Conservation (phyloP, 2,888 invertebrate genomes). For the Erpobdella octoculata region DNA sequence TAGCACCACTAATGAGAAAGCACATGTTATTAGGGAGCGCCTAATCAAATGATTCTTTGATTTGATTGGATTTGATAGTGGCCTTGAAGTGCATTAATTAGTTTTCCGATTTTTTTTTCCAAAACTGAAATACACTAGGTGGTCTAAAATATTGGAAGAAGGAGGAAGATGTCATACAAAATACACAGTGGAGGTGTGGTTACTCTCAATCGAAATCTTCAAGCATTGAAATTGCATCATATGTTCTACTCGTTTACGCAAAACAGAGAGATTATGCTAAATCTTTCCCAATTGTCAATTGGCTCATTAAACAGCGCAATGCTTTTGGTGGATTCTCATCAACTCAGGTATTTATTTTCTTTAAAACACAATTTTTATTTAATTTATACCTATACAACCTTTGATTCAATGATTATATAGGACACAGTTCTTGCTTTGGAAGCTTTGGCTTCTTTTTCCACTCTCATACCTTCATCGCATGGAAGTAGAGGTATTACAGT, state of each 20-base stretch:
- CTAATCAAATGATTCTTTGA: background rate
- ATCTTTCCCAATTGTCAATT: constrained; percentile 46
- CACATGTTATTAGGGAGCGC: too few species aligned
- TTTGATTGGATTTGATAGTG: constrained; percentile 5
- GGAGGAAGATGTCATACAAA: too few species aligned
- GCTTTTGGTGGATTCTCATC: constrained; percentile 49
- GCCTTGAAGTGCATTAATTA: too few species aligned
- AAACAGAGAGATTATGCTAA: background rate
- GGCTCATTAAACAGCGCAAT: constrained; percentile 47
- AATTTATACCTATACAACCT: background rate
- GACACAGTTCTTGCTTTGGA: constrained; percentile 26
- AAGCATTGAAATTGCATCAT: constrained; percentile 50
- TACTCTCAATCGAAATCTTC: constrained; percentile 41
- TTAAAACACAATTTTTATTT: background rate
- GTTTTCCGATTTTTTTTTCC: too few species aligned
- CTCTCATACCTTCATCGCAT: background rate
- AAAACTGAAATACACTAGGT: too few species aligned
- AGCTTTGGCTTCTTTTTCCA: constrained; percentile 22
- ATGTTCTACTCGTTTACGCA: constrained; percentile 48
- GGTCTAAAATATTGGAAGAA: constrained; percentile 46
- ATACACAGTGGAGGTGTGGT: constrained; percentile 29
- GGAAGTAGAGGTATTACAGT: constrained; percentile 9
- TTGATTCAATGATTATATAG: too few species aligned
- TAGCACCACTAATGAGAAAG: too few species aligned
- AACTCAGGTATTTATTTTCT: constrained; percentile 46